Base-by-base conservation (phyloP, 2,888 invertebrate genomes). In the Callyntrura guangdongensis region DNA sequence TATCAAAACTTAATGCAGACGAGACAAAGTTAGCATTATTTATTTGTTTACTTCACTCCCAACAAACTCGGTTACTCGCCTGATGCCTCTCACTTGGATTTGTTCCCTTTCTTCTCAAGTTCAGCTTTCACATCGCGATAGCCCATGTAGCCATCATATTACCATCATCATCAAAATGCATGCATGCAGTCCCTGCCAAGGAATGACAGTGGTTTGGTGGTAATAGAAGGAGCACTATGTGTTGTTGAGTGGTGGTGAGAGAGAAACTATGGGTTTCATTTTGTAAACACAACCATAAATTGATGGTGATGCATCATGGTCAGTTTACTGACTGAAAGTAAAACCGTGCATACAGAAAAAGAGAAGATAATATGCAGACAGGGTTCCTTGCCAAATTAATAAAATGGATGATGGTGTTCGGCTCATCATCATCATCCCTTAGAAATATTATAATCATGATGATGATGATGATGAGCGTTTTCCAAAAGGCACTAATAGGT, bases 361-460 rank as follows among this genome's bases (percentile, higher is more conserved):
- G 83, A 67, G 1, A 49, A 22, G 56, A 72, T 59, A 61, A 45
- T 59, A 59, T 81, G 45, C 25, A 81, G 81, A 72, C 74, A 74
- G 61, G 72, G 86, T 59, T 69, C 53, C 53, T 86, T 86, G 86
- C 86, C 86, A 86, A 86, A 86, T 86, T 86, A 86, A 86, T 86
- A 69, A 69, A 83, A 83, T 61, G 81, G 45, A 81, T 81, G 45
- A 81, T 81, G 77, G 25, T 74, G 74, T 56, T 79, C 53, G 25
- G 36, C 20, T 77, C 22, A 20, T 49, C 49, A 79, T 79, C 25
- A 79, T 56, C 79, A 79, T 79, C 53, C 56, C 59, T 27, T 3
- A 79, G 17, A 79, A 79, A 79, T 27, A 79, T 49, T 49, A 25
- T 17, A 12, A 77, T 25, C 25, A 53, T 77, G 22, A 77, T 49